phyloP scores from a whole-genome alignment of 2,797 vertebrate genomes.

The Cryptoprocta ferox region DNA sequence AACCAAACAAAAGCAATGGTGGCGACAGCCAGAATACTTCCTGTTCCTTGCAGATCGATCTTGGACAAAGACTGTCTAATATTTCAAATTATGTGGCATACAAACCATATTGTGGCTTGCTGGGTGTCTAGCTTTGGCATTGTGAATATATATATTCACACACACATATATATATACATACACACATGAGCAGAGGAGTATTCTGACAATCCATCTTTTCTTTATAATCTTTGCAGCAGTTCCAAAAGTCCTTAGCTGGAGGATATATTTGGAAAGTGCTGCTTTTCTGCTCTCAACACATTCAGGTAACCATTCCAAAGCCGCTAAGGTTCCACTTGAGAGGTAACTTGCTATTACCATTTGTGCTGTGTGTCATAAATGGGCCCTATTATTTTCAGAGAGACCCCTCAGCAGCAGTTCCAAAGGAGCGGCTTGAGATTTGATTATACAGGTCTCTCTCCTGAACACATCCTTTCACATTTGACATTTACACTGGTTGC shows the following conservation, averaged over 20 bases:
- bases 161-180: background rate
- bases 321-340: background rate
- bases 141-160: background rate
- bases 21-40: background rate
- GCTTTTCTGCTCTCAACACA: slow-evolving; percentile 70
- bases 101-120: background rate
- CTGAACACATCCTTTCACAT: slow-evolving; percentile 38
- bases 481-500: slow-evolving; percentile 73
- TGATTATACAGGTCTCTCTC: slow-evolving; percentile 58
- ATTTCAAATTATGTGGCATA: background rate
- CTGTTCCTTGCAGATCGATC: slow-evolving; percentile 60
- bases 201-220: slow-evolving; percentile 56
- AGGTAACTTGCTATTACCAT: slow-evolving; percentile 61
- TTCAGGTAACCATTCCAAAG: slow-evolving; percentile 65
- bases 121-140: background rate
- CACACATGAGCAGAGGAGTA: background rate
- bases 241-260: slow-evolving; percentile 67
- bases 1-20: background rate
- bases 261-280: slow-evolving; percentile 73
- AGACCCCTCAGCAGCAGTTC: slow-evolving; percentile 67
- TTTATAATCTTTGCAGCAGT: slow-evolving; percentile 58
- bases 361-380: slow-evolving; percentile 16
- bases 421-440: background rate
- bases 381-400: slow-evolving; percentile 60
- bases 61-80: slow-evolving; percentile 6